These are phyloP conservation scores for Callaeas wilsoni DNA, from an alignment of 2,113 vertebrate species.

Conservation along the genomic window DNA sequence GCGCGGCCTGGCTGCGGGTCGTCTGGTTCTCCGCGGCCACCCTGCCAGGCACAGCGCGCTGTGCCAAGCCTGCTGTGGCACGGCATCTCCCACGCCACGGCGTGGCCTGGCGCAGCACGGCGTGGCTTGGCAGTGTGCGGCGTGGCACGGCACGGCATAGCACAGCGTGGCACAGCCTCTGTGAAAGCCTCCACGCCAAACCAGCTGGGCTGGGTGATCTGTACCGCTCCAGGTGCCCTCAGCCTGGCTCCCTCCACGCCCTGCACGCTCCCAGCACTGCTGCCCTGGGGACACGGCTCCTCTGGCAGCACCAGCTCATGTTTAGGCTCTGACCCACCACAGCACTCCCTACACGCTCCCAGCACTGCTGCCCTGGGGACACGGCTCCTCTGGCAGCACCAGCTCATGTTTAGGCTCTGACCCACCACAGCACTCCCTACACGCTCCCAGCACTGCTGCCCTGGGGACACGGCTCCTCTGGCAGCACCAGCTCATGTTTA, in stretches of 20 bases:
- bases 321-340: neutral
- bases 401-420: neutral
- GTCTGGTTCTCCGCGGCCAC: conserved; percentile 70
- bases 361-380: neutral
- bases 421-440: neutral
- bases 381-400: rapidly evolving
- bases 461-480: rapidly evolving
- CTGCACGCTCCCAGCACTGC: neutral
- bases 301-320: neutral
- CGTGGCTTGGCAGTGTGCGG: neutral
- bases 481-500: neutral
- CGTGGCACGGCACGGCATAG: rapidly evolving
- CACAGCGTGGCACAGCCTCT: neutral
- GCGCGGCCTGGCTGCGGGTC: conserved; percentile 78
- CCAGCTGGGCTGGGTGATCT: rapidly evolving
- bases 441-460: neutral
- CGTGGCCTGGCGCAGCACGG: too few relatives aligned
- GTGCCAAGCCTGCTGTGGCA: neutral
- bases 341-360: rapidly evolving
- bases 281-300: rapidly evolving
- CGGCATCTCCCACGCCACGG: neutral
- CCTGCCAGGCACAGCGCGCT: conserved; percentile 46
- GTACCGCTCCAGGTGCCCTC: rapidly evolving
- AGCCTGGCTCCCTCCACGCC: neutral
- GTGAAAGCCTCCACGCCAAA: neutral